Evolutionary conservation across 2,888 invertebrate species (phyloP).

Genomic region (Anthoptus insignis): DNA sequence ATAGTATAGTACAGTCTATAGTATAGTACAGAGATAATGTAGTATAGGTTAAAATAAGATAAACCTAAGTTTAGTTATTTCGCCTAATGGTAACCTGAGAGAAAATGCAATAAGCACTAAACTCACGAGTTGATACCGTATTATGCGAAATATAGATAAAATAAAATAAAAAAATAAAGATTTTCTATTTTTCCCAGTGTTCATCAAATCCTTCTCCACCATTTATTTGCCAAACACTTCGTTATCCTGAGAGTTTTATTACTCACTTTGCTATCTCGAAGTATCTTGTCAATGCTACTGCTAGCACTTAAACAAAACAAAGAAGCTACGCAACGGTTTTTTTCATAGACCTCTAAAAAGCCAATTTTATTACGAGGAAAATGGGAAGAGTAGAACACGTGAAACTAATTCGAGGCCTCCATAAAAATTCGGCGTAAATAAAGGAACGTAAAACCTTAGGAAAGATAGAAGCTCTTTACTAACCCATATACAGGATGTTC

Average conservation of each 20-base stretch:
- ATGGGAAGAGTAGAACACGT: conserved; percentile 23
- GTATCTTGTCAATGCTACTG: background rate
- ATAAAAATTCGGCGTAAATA: conserved; percentile 39
- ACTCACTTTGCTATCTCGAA: background rate
- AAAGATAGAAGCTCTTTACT: conserved; percentile 32
- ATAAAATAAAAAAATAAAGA: no score
- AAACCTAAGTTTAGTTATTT: no score
- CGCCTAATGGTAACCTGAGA: no score
- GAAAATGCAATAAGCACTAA: no score
- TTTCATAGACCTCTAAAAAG: conserved; percentile 36
- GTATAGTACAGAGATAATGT: no score
- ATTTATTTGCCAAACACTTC: background rate
- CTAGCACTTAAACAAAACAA: conserved; percentile 19
- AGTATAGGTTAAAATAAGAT: no score
- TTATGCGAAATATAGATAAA: no score
- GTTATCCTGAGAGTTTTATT: background rate
- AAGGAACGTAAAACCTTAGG: conserved; percentile 32
- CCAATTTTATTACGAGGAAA: conserved; percentile 35
- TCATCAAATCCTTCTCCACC: background rate
- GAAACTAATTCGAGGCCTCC: conserved; percentile 38
- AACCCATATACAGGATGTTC: conserved; percentile 23
- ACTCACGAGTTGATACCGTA: no score
- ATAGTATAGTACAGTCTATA: no score
- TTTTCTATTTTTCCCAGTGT: no score
- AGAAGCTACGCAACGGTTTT: conserved; percentile 22